Base-by-base conservation (phyloP, 2,888 invertebrate genomes). In the Andrena fulva region DNA sequence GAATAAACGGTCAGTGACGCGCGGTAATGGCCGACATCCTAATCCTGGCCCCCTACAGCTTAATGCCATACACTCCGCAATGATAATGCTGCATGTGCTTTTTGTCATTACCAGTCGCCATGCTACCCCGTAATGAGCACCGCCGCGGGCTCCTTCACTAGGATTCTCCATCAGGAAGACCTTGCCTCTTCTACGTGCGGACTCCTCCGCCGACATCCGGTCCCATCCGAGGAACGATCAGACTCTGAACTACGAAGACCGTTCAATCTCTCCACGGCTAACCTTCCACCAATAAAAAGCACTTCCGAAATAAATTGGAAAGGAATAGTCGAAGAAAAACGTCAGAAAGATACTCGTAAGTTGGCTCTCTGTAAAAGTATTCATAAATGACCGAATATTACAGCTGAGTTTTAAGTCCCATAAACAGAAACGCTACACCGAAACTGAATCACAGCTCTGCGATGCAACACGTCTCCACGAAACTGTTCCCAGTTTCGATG, bases 1-100 rank as follows among this genome's bases (percentile, higher is more conserved):
- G 91, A 93, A 93, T 93, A 93, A 93, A 92, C 92, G 93, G 93
- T 93, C 92, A 92, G 93, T 93, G 93, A 93, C 92, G 92, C 91
- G 93, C 93, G 92, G 92, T 93, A 94, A 94, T 93, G 93, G 93
- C 92, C 93, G 92, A 93, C 93, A 93, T 93, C 93, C 93, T 93
- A 93, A 93, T 93, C 93, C 93, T 93, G 93, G 91, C 92, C 93
- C 93, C 93, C 92, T 92, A 93, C 91, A 90, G 92, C 91, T 92
- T 92, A 93, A 92, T 93, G 90, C 90, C 89, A 90, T 90, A 91
- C 89, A 89, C 90, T 91, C 89, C 84, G 89, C 89, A 90, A 91
- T 92, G 91, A 91, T 93, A 91, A 93, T 92, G 89, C 90, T 90
- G 91, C 90, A 90, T 92, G 91, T 92, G 90, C 90, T 91, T 92